Evolutionary conservation across 1,140 invertebrate species (phyloP).

Genomic region (Pseudomyrmex gracilis): DNA sequence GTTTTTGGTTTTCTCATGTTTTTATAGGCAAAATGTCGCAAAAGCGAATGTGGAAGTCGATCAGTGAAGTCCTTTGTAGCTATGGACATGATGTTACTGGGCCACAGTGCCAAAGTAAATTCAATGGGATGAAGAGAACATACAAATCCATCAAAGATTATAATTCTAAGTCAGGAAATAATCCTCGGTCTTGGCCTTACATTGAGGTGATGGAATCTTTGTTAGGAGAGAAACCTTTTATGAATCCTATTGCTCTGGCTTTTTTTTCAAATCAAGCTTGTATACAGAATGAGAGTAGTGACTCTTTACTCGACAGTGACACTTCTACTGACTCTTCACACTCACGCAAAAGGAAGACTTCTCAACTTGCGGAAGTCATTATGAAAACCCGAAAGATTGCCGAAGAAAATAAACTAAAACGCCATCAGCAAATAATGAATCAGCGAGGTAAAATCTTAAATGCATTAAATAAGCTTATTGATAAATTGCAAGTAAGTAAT

Average conservation of each 20-base stretch:
- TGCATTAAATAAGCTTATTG: conserved; percentile 20
- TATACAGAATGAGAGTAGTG: background rate
- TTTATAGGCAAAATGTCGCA: background rate
- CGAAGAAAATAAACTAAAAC: background rate
- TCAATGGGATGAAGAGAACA: background rate
- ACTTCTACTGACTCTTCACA: background rate
- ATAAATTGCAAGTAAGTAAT: conserved; percentile 9
- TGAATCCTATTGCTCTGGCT: background rate
- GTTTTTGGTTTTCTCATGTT: background rate
- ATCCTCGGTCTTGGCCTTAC: background rate
- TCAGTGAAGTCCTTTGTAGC: background rate
- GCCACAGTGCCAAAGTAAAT: conserved; percentile 2
- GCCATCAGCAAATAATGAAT: background rate
- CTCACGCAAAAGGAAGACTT: background rate
- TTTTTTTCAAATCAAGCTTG: background rate
- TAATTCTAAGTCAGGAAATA: conserved; percentile 2
- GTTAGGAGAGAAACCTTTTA: conserved; percentile 16
- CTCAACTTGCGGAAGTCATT: background rate
- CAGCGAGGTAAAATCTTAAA: background rate
- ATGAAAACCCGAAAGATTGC: background rate
- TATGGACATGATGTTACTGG: conserved; percentile 14
- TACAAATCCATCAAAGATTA: conserved; percentile 4
- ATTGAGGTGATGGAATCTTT: conserved; percentile 12
- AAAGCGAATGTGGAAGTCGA: background rate
- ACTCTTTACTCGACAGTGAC: background rate